Percentiles rank a stretch among this genome's conserved stretches.
Conservation (phyloP, 1,140 invertebrate genomes). For the Neodiprion fabricii region DNA sequence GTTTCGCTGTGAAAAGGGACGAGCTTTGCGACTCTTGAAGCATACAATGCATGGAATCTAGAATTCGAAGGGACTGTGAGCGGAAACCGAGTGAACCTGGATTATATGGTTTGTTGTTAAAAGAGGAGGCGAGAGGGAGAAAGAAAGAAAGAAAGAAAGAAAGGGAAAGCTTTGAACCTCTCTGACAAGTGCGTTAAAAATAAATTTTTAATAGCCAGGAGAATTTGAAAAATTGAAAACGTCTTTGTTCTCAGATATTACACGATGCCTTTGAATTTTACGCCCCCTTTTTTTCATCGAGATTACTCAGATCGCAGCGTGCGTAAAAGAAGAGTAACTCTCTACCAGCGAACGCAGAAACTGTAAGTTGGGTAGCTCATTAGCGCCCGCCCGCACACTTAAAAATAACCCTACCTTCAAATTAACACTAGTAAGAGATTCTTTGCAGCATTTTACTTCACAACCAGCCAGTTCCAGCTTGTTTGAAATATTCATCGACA, state of each 20-base stretch:
- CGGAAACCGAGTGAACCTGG: too few relatives aligned
- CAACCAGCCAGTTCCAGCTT: neutral
- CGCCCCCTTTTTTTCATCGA: neutral
- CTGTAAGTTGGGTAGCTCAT: constrained; percentile 33
- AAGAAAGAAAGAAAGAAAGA: too few relatives aligned
- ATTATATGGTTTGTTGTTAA: too few relatives aligned
- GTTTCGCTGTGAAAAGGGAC: too few relatives aligned
- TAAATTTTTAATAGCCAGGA: too few relatives aligned
- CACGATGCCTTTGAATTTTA: too few relatives aligned
- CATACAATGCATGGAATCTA: too few relatives aligned
- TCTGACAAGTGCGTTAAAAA: neutral
- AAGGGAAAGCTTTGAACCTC: neutral
- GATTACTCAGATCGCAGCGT: neutral
- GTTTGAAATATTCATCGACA: too few relatives aligned
- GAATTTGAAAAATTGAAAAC: too few relatives aligned
- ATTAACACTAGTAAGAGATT: constrained; percentile 33
- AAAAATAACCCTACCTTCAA: constrained; percentile 38
- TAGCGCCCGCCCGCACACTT: constrained; percentile 32
- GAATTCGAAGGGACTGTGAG: too few relatives aligned
- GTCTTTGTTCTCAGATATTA: neutral
- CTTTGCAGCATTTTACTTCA: constrained; percentile 7
- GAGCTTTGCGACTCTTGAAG: too few relatives aligned
- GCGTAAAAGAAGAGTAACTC: neutral
- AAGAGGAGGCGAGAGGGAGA: too few relatives aligned
- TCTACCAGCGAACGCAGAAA: neutral